A percentile compares a stretch with the other conserved stretches of the same genome.
phyloP scores from a whole-genome alignment of 2,113 vertebrate species.

The Kobus ellipsiprymnus region DNA sequence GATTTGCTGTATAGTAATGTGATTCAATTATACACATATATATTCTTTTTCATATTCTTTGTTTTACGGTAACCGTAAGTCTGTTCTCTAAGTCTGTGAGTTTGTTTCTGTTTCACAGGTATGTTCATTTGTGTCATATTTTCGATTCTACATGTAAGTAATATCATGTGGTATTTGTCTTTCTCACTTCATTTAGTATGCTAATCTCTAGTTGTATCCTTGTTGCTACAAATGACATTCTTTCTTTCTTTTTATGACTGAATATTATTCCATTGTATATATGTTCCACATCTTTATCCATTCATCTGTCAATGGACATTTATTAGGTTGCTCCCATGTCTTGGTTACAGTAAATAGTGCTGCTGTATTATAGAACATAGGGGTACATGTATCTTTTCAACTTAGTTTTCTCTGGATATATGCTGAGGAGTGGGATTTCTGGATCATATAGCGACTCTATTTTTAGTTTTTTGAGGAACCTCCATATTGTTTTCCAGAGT shows the following conservation, averaged over 20 bases:
- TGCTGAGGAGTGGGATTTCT: neutral
- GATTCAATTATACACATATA: neutral
- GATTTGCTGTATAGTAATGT: neutral
- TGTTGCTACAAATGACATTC: neutral
- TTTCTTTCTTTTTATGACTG: neutral
- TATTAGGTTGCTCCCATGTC: neutral
- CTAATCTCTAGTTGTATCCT: neutral
- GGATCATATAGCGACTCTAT: neutral
- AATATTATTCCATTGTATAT: neutral
- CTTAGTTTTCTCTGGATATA: neutral
- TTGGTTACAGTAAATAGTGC: neutral
- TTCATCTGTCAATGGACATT: neutral
- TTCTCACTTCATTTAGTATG: neutral
- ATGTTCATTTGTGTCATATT: neutral
- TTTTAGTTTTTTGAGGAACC: neutral
- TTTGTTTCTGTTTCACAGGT: neutral
- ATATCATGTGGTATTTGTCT: neutral
- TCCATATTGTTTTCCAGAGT: neutral
- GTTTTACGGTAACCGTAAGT: neutral
- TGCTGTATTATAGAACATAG: neutral
- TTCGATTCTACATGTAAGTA: neutral
- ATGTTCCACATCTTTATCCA: neutral
- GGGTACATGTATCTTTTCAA: neutral
- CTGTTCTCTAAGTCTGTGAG: neutral
- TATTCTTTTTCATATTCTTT: neutral